Conservation (phyloP, 1,140 invertebrate genomes). For the Trichoplusia ni region DNA sequence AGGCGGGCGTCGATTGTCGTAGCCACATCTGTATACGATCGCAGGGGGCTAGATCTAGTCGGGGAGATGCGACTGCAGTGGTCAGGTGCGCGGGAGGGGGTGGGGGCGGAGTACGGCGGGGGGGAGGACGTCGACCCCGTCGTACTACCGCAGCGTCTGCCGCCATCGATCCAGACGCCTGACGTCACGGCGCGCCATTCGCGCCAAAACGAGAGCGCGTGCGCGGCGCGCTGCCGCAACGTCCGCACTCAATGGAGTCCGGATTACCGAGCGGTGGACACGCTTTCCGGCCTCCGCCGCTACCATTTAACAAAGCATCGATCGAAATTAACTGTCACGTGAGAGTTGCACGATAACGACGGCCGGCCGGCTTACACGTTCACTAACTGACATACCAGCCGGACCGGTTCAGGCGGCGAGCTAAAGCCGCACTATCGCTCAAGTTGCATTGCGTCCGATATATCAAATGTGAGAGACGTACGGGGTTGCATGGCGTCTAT, state of each 20-base stretch:
- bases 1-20: constrained; percentile 66
- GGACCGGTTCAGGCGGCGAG: constrained; percentile 23
- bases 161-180: constrained; percentile 79
- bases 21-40: constrained; percentile 58
- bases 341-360: constrained; percentile 42
- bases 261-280: constrained; percentile 67
- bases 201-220: constrained; percentile 79
- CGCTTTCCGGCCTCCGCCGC: constrained; percentile 57
- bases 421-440: constrained; percentile 26
- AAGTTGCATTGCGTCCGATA: constrained; percentile 9
- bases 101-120: constrained; percentile 49
- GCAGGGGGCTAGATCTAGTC: constrained; percentile 44
- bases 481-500: constrained; percentile 78
- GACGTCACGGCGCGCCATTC: constrained; percentile 76
- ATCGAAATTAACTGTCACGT: constrained; percentile 54
- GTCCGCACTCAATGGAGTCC: constrained; percentile 75
- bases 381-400: constrained; percentile 31
- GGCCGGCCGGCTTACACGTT: constrained; percentile 21
- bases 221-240: constrained; percentile 73
- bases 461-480: constrained; percentile 70
- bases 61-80: constrained; percentile 75
- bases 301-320: constrained; percentile 47
- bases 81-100: constrained; percentile 69
- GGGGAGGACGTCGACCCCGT: constrained; percentile 74
- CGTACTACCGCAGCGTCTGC: constrained; percentile 80